Evolutionary conservation across 2,113 vertebrate species (phyloP), one percentile per base, ranked within the genome.

Genomic region (Clarias gariepinus): DNA sequence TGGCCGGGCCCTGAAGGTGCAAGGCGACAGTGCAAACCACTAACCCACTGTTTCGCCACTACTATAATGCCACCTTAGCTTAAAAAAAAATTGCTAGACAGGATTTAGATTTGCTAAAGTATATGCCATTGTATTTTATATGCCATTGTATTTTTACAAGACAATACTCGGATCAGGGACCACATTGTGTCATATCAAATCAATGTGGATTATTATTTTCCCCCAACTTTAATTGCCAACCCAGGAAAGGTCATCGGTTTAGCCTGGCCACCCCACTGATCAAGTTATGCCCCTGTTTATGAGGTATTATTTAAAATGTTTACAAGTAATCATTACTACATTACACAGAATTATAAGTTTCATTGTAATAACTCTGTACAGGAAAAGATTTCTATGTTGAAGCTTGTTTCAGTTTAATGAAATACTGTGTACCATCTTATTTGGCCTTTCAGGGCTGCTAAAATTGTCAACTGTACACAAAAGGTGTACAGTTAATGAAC

Each of bases 401-500:
- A 55, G 47, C 47, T 76, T 52, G 23, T 13, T 76, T 74, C 21
- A 52, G 30, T 74, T 74, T 52, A 78, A 30, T 30, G 4, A 80
- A 55, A 60, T 60, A 61, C n/a, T 19, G 16, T 30, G 5, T 30
- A 11, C 11, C 30, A 25, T 57, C 82, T 36, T 9, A 78, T 55
- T 47, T 81, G 13, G 21, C 6, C n/a, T 84, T 69, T 78, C 23
- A 64, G 28, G 28, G 25, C 71, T 77, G 21, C 19, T 18, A 19
- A 63, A 89, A 61, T 36, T 41, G 71, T 81, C 83, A 78, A 82
- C 84, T 57, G 82, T 90, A 88, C 74, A 88, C 89, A 90, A 84
- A 88, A 64, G 58, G 16, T 81, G 55, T 60, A 83, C 41, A 23
- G 92, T 93, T 92, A 93, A 91, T 90, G 90, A 91, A 86, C 87